A percentile compares a stretch with the other conserved stretches of the same genome.
Evolutionary conservation across 2,888 invertebrate genomes (phyloP).

Genomic region (Lepidochitona cinerea): DNA sequence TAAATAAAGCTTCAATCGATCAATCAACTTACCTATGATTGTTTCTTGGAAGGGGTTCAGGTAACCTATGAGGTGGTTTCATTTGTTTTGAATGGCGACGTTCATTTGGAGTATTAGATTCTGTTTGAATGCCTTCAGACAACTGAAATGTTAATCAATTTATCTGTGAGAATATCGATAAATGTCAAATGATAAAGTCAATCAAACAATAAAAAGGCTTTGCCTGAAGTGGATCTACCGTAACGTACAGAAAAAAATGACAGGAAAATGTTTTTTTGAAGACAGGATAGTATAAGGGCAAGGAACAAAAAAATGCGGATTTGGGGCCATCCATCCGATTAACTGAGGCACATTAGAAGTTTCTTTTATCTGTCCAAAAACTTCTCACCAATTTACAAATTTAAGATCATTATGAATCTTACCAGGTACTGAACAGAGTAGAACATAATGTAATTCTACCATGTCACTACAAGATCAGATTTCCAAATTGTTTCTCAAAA

Average conservation of each 20-base stretch:
- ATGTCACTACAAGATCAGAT: too few species aligned
- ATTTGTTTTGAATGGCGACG: conserved; percentile 34
- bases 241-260: neutral
- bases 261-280: neutral
- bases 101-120: neutral
- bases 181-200: neutral
- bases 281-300: too few species aligned
- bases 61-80: conserved; percentile 74
- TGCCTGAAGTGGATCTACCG: neutral
- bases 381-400: too few species aligned
- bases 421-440: too few species aligned
- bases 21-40: conserved; percentile 39
- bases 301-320: too few species aligned
- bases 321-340: too few species aligned
- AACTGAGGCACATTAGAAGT: too few species aligned
- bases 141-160: neutral
- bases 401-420: too few species aligned
- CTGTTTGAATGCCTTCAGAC: neutral
- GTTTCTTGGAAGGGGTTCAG: conserved; percentile 73
- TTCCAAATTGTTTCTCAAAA: too few species aligned
- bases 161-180: too few species aligned
- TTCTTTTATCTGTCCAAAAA: too few species aligned
- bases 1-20: neutral
- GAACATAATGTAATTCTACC: too few species aligned
- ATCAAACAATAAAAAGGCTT: neutral